Percentiles rank a stretch among this genome's conserved stretches.
phyloP scores from a whole-genome alignment of 2,113 vertebrate species.

The Bucco capensis region DNA sequence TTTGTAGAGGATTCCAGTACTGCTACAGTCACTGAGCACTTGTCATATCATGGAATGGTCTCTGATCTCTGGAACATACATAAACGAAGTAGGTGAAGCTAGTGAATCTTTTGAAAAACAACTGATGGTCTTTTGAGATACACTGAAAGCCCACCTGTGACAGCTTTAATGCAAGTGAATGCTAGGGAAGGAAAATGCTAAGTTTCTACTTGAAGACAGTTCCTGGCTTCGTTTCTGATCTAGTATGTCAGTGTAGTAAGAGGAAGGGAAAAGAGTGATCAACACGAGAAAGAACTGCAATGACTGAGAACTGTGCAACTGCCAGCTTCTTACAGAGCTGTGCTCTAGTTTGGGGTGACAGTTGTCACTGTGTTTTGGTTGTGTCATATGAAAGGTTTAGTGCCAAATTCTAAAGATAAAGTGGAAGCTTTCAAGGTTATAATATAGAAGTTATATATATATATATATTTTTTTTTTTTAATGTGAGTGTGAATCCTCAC shows the following conservation, averaged over 20 bases:
- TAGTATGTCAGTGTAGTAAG: not conserved
- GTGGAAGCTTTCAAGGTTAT: not conserved
- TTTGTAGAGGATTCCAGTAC: not conserved
- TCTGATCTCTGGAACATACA: not conserved
- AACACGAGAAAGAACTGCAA: not conserved
- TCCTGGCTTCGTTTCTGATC: constrained; percentile 6
- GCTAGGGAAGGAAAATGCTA: not conserved
- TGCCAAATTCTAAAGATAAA: not conserved
- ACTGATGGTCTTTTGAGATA: not conserved
- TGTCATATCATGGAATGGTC: not conserved
- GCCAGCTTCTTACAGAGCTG: not conserved
- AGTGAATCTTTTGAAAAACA: not conserved
- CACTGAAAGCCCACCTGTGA: not conserved
- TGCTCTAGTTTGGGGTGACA: not conserved
- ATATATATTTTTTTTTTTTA: not conserved
- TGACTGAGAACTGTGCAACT: not conserved
- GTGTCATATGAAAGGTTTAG: not conserved
- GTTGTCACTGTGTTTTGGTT: constrained; percentile 16
- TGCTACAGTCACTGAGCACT: not conserved
- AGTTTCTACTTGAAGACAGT: not conserved
- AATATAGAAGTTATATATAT: not conserved
- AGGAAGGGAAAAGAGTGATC: constrained; percentile 7
- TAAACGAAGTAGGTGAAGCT: not conserved
- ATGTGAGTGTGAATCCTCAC: not conserved
- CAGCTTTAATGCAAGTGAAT: not conserved